phyloP scores from a whole-genome alignment of 2,888 invertebrate species.

The Oxycera nigricornis region DNA sequence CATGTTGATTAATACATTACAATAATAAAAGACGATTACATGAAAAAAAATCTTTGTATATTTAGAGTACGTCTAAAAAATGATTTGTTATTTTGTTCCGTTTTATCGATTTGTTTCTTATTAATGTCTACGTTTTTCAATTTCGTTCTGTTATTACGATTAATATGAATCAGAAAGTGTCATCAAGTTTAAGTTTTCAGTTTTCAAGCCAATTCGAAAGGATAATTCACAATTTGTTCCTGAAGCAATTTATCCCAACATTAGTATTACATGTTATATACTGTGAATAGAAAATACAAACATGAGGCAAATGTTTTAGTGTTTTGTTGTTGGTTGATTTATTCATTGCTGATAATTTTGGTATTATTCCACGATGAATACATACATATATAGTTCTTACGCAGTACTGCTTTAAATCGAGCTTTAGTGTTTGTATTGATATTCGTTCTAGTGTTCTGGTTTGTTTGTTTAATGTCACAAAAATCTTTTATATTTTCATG shows the following conservation, averaged over 20 bases:
- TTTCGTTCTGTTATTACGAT: neutral
- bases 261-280: neutral
- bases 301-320: slow-evolving; percentile 36
- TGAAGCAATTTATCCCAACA: slow-evolving; percentile 18
- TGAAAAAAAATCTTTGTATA: slow-evolving; percentile 45
- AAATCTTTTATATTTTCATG: neutral
- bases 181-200: neutral
- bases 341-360: neutral
- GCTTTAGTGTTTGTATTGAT: slow-evolving; percentile 7
- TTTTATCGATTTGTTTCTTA: slow-evolving; percentile 31
- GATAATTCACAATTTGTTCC: neutral
- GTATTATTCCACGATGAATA: slow-evolving; percentile 16
- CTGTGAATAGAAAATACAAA: slow-evolving; percentile 18
- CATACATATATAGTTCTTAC: slow-evolving; percentile 19
- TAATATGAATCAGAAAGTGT: slow-evolving; percentile 13
- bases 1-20: too few relatives aligned
- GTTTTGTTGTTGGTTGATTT: slow-evolving; percentile 12
- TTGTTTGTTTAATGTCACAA: neutral
- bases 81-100: slow-evolving; percentile 43
- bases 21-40: slow-evolving; percentile 13
- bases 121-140: neutral
- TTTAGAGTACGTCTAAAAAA: slow-evolving; percentile 46
- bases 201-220: slow-evolving; percentile 12
- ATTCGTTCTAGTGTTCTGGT: neutral
- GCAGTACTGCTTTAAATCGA: slow-evolving; percentile 15